These are phyloP conservation scores for Bimastos eiseni DNA, from an alignment of 2,888 invertebrate species.

Conservation along the genomic window DNA sequence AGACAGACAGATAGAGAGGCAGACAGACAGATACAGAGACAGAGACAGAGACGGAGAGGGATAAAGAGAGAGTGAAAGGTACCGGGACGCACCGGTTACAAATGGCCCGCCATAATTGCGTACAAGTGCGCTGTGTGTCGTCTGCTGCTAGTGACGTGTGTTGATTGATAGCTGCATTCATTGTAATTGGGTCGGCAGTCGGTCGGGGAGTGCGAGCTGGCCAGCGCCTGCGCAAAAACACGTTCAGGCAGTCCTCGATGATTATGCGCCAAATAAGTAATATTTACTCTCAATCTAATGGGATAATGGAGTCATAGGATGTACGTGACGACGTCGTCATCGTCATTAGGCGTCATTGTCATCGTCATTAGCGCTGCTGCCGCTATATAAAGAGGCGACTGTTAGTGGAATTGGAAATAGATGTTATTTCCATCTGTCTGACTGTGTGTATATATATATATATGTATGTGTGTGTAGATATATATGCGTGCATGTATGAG, in stretches of 20 bases:
- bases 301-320: neutral
- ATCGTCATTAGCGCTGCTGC: neutral
- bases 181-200: neutral
- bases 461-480: too few relatives aligned
- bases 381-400: neutral
- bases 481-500: too few relatives aligned
- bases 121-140: neutral
- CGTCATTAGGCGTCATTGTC: constrained; percentile 27
- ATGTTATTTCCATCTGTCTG: too few relatives aligned
- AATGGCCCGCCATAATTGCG: constrained; percentile 6
- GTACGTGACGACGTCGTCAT: neutral
- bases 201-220: neutral
- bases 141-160: neutral
- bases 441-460: too few relatives aligned
- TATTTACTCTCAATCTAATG: neutral
- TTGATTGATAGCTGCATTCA: neutral
- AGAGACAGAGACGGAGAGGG: neutral
- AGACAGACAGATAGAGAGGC: neutral
- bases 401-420: too few relatives aligned
- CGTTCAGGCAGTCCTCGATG: neutral
- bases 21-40: neutral
- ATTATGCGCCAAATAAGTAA: neutral
- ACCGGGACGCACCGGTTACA: neutral
- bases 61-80: neutral
- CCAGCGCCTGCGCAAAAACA: neutral